phyloP scores from a whole-genome alignment of 2,113 vertebrate species.

The Pimephales promelas region DNA sequence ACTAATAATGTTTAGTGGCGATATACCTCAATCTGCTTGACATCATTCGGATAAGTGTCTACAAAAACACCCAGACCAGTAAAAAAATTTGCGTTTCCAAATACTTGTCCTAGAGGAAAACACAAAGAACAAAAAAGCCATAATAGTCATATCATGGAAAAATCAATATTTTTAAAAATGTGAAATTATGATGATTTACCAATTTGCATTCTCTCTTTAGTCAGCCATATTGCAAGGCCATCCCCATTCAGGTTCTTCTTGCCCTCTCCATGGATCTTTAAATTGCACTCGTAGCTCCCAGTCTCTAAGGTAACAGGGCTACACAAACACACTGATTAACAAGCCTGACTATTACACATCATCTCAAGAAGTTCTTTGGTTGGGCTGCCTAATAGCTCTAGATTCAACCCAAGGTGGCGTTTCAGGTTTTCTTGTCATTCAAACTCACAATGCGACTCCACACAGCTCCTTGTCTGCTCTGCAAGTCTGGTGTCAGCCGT shows the following conservation, averaged over 20 bases:
- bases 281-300: constrained; percentile 97
- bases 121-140: neutral
- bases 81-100: constrained; percentile 92
- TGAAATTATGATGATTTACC: constrained; percentile 68
- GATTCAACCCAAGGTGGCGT: neutral
- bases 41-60: constrained; percentile 94
- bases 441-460: constrained; percentile 91
- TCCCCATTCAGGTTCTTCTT: constrained; percentile 96
- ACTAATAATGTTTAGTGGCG: too few species aligned
- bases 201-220: constrained; percentile 91
- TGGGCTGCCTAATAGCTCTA: neutral
- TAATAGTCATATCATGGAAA: neutral
- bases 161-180: neutral
- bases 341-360: neutral
- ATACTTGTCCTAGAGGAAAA: constrained; percentile 83
- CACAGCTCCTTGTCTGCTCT: constrained; percentile 92
- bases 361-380: neutral
- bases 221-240: constrained; percentile 91
- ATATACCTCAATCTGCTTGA: constrained; percentile 90
- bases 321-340: constrained; percentile 33
- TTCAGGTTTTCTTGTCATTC: neutral
- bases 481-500: constrained; percentile 89
- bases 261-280: constrained; percentile 88
- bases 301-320: constrained; percentile 88
- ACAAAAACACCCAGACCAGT: constrained; percentile 89